Evolutionary conservation across 2,113 vertebrate genomes (phyloP), one percentile per base, ranked within the genome.

Genomic region (Cynoglossus semilaevis): DNA sequence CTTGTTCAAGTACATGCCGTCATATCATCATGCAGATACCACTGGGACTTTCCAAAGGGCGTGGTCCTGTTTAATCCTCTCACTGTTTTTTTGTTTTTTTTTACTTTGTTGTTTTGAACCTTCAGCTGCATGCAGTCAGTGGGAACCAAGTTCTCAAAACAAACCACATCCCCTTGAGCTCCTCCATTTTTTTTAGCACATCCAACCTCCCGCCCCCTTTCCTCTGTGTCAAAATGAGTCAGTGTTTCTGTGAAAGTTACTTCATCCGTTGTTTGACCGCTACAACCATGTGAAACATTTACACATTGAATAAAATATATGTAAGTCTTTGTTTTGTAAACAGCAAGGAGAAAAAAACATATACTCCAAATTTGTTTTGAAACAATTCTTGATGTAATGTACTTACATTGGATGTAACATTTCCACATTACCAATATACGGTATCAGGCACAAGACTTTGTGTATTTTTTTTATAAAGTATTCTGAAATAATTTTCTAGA

Each of bases 111-210:
- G 83, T 85, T 85, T 65, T 10, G 16, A 53, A 73, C 45, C 14
- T 70, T 43, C 85, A 85, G 82, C 79, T 86, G 82, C 55, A 69
- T 65, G 53, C 40, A 63, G 61, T 65, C 51, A 74, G 72, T 78
- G 48, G 60, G 71, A 84, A 70, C 63, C 72, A 68, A 67, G 69
- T 73, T 15, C 47, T 85, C 88, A 38, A 51, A 60, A 48, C n/a
- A n/a, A n/a, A n/a, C n/a, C 13, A 49, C 76, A 86, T 91, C 91
- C 92, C 88, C 87, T 92, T 92, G 92, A 91, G 90, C 88, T 91
- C 80, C 76, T 90, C 90, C 90, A 88, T 56, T 48, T 38, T 41
- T 63, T 38, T 40, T 66, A 49, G 35, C 36, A 15, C 13, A 77
- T 81, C 18, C 81, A 38, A 56, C 19, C 62, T 7, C 72, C 67